Evolutionary conservation across 2,888 invertebrate species (phyloP), one percentile per base, ranked within the genome.

Genomic region (Halictus ligatus): DNA sequence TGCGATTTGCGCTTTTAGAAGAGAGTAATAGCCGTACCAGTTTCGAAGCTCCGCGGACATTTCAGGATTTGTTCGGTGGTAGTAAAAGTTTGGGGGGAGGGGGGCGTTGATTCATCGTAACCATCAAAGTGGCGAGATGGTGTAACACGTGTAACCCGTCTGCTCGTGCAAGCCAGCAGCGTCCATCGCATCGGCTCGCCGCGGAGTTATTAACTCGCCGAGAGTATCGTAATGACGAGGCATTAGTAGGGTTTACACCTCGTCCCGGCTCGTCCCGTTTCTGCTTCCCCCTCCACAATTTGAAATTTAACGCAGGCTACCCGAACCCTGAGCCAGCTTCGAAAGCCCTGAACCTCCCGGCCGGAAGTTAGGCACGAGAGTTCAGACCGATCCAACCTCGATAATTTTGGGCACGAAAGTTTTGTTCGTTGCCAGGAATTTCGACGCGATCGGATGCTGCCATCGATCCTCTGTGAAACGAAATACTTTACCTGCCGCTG

Each of bases 191-290:
- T 83, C 73, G 25, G 75, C 75, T 84, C 25, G 83, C 87, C 86
- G 77, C 75, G 29, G 46, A 84, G 85, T 89, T 85, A 88, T 90
- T 86, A 91, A 90, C 87, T 86, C 83, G 76, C 75, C 48, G 54
- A 35, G 75, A 78, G 78, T 84, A 86, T 77, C 79, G 50, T 85
- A 90, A 90, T 78, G 78, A 87, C 85, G 82, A 84, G 87, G 64
- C 84, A 83, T 85, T 85, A 84, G 78, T 60, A 81, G 58, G 69
- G 75, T 79, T 85, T 84, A 80, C 85, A 64, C 75, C 72, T 73
- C 78, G 40, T 82, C 35, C 43, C 85, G 60, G 71, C 71, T 69
- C 80, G 40, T 84, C 35, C 15, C 46, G 48, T 13, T 69, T 58
- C 78, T 50, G 50, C 18, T 79, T 78, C 81, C 67, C 81, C 60